Percentiles rank a stretch among this genome's conserved stretches.
Evolutionary conservation across 2,797 vertebrate genomes (phyloP).

Genomic region (Parambassis ranga): DNA sequence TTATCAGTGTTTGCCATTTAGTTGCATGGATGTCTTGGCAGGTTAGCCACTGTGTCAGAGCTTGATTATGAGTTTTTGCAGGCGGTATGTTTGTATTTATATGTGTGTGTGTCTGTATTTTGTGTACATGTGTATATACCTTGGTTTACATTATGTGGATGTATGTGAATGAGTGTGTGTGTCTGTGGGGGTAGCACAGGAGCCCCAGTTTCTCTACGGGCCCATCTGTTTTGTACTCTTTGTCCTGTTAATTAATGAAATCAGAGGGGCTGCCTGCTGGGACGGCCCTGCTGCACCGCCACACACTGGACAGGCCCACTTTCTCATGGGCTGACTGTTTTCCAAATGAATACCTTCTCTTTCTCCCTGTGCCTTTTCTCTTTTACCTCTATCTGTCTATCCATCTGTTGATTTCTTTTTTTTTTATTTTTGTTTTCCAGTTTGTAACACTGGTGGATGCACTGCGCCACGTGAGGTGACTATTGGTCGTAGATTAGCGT

Average conservation of each 20-base stretch:
- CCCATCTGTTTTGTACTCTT: constrained; percentile 82
- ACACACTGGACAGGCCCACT: constrained; percentile 71
- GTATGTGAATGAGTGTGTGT: constrained; percentile 24
- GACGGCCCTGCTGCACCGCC: constrained; percentile 66
- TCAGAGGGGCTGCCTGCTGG: constrained; percentile 80
- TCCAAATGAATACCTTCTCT: constrained; percentile 70
- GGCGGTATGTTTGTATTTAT: neutral
- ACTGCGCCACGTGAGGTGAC: constrained; percentile 73
- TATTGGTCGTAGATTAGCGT: constrained; percentile 74
- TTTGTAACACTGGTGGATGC: constrained; percentile 68
- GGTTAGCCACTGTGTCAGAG: constrained; percentile 14
- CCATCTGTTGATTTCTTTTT: constrained; percentile 32
- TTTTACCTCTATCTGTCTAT: neutral
- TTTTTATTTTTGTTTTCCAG: constrained; percentile 65
- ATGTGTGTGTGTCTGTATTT: neutral
- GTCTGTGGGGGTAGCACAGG: constrained; percentile 64
- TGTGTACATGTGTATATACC: constrained; percentile 6
- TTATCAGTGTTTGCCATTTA: constrained; percentile 50
- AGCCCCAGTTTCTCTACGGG: constrained; percentile 71
- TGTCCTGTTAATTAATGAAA: constrained; percentile 84
- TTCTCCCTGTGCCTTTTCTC: constrained; percentile 40
- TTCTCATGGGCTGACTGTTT: constrained; percentile 74
- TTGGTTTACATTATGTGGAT: constrained; percentile 28
- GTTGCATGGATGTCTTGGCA: constrained; percentile 46
- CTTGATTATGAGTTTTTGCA: neutral